A percentile compares a stretch with the other conserved stretches of the same genome.
Evolutionary conservation across 2,797 vertebrate species (phyloP).

Genomic region (Pyrocephalus nanus): DNA sequence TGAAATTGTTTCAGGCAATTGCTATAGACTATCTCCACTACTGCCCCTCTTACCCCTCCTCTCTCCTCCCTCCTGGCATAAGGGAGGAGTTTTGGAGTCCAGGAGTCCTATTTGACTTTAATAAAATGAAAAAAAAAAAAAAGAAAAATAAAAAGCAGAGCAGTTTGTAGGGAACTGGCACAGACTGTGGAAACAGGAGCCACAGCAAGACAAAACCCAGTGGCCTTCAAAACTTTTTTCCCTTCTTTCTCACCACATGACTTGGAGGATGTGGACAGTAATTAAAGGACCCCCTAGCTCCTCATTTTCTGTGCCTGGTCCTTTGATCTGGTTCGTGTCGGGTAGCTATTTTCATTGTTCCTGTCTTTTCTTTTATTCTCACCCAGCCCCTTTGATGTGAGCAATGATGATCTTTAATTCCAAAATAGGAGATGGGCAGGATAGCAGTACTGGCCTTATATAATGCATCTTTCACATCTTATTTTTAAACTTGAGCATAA

Average conservation of each 20-base stretch:
- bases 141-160: conserved; percentile 66
- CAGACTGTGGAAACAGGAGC: conserved; percentile 77
- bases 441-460: conserved; percentile 75
- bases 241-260: conserved; percentile 81
- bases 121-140: conserved; percentile 59
- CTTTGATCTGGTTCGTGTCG: conserved; percentile 94
- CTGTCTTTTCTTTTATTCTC: conserved; percentile 80
- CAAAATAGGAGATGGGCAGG: conserved; percentile 83
- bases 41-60: conserved; percentile 24
- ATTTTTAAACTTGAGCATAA: conserved; percentile 78
- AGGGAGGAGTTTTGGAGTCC: conserved; percentile 73
- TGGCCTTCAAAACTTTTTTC: conserved; percentile 86
- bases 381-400: conserved; percentile 86
- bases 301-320: conserved; percentile 84
- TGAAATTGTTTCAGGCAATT: conserved; percentile 71
- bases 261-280: conserved; percentile 91
- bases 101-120: conserved; percentile 78
- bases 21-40: conserved; percentile 34
- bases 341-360: conserved; percentile 84
- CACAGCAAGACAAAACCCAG: conserved; percentile 81
- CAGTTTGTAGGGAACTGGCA: conserved; percentile 81
- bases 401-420: conserved; percentile 90
- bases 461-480: conserved; percentile 79
- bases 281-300: conserved; percentile 94
- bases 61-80: conserved; percentile 63